Conservation (phyloP, 2,797 vertebrate species). For the Pseudomugil tenellus region DNA sequence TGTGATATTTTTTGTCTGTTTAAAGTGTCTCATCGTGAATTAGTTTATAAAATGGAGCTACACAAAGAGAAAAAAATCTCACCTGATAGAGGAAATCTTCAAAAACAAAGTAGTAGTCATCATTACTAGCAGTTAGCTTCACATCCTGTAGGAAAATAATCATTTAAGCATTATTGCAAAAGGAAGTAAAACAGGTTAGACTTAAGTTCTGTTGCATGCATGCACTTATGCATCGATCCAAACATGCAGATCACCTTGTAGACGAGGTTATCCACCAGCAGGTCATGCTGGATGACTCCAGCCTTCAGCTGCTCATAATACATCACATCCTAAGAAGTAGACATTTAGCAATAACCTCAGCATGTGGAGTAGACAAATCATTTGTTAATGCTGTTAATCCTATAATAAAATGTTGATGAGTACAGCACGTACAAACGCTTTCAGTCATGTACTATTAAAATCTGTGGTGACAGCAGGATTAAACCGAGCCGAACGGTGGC, state of each 20-base stretch:
- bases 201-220: not conserved
- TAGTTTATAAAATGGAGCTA: too few relatives aligned
- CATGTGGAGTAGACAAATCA: not conserved
- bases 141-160: slow-evolving; percentile 86
- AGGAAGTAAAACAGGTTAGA: slow-evolving; percentile 38
- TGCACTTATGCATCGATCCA: too few relatives aligned
- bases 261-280: slow-evolving; percentile 97
- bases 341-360: not conserved
- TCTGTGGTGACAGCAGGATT: slow-evolving; percentile 37
- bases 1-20: too few relatives aligned
- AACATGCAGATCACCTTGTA: slow-evolving; percentile 86
- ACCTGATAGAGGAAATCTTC: slow-evolving; percentile 99
- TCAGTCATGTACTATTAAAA: slow-evolving; percentile 19
- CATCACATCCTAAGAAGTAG: slow-evolving; percentile 87
- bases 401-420: not conserved
- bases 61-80: slow-evolving; percentile 6
- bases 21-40: too few relatives aligned
- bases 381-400: not conserved
- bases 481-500: slow-evolving; percentile 8
- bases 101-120: slow-evolving; percentile 99
- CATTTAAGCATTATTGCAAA: not conserved
- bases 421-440: not conserved
- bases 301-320: slow-evolving; percentile 98
- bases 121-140: slow-evolving; percentile 98
- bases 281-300: slow-evolving; percentile 93